A percentile compares a stretch with the other conserved stretches of the same genome.
These are phyloP conservation scores for Ardeotis arabs DNA, from an alignment of 2,113 vertebrate genomes.

Conservation along the genomic window DNA sequence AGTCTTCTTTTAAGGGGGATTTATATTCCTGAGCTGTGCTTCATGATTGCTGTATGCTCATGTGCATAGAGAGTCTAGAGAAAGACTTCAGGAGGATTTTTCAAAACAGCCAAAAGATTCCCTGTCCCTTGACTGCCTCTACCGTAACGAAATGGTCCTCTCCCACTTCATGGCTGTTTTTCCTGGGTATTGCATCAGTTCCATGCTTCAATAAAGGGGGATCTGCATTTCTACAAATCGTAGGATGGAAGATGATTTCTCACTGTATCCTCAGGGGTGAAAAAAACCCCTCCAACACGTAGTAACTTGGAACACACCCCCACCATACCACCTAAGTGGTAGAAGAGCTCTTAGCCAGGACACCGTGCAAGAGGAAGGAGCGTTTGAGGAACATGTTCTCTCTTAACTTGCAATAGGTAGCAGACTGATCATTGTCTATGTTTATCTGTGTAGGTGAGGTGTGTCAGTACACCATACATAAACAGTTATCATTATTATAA, in stretches of 20 bases:
- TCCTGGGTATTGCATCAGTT: neutral
- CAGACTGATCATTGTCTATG: rapidly evolving
- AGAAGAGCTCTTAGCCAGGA: neutral
- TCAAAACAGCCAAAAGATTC: neutral
- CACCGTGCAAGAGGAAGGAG: neutral
- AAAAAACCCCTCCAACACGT: rapidly evolving
- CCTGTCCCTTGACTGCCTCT: neutral
- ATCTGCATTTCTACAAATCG: neutral
- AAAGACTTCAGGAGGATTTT: neutral
- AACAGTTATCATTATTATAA: neutral
- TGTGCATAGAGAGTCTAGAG: neutral
- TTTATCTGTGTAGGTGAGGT: neutral
- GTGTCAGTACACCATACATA: neutral
- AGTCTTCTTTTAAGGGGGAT: rapidly evolving
- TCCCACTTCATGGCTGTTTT: neutral
- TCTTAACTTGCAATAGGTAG: neutral
- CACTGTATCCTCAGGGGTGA: neutral
- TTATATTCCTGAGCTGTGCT: neutral
- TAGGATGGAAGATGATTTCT: neutral
- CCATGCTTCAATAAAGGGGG: neutral
- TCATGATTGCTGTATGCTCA: neutral
- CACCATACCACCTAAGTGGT: rapidly evolving
- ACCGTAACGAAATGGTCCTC: neutral
- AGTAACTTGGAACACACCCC: neutral
- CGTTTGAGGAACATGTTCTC: neutral